A percentile compares a stretch with the other conserved stretches of the same genome.
Conservation (phyloP, 2,888 invertebrate genomes). For the Agrilus mali region DNA sequence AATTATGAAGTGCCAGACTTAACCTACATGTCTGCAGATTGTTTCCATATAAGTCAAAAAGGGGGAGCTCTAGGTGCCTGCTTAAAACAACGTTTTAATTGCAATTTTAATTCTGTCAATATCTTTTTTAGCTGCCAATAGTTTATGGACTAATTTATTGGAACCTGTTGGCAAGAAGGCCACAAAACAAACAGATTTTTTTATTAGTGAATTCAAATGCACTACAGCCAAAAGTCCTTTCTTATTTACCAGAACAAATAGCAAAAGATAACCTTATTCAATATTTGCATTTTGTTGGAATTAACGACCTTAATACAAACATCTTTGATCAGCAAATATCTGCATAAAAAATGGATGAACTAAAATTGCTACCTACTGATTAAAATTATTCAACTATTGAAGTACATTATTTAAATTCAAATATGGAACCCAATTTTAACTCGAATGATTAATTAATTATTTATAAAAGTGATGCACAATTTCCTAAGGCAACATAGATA, state of each 20-base stretch:
- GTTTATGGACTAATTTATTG: constrained; percentile 49
- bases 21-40: constrained; percentile 60
- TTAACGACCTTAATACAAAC: no score
- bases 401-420: no score
- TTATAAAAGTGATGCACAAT: no score
- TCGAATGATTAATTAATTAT: no score
- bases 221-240: constrained; percentile 37
- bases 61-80: constrained; percentile 68
- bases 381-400: no score
- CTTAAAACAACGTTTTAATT: constrained; percentile 18
- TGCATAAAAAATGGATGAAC: no score
- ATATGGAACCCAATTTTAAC: no score
- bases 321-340: no score
- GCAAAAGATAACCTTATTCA: no score
- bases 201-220: constrained; percentile 34
- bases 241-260: constrained; percentile 30
- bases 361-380: no score
- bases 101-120: neutral
- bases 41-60: constrained; percentile 70
- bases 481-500: no score
- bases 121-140: constrained; percentile 37
- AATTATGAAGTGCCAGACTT: constrained; percentile 57
- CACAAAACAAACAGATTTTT: constrained; percentile 12
- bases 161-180: constrained; percentile 40
- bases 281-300: no score